Conservation (phyloP, 2,797 vertebrate species). For the Chrosomus eos region DNA sequence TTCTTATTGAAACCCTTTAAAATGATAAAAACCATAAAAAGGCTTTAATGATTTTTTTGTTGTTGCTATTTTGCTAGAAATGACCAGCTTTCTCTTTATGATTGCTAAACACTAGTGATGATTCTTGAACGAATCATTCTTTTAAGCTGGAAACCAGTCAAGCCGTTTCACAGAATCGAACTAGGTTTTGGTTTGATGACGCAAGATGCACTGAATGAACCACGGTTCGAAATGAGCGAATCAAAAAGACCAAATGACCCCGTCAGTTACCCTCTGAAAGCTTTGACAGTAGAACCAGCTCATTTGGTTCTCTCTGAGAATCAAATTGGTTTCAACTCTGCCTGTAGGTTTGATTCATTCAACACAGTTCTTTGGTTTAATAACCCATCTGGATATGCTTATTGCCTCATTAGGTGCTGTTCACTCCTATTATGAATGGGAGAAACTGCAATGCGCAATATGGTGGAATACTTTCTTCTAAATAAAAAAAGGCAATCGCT, state of each 20-base stretch:
- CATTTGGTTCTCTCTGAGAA: neutral
- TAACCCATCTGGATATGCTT: no score
- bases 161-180: neutral
- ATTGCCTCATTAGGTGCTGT: no score
- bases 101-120: neutral
- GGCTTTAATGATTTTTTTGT: neutral
- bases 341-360: neutral
- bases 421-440: no score
- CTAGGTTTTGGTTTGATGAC: neutral
- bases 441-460: no score
- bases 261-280: neutral
- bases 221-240: neutral
- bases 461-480: no score
- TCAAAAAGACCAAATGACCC: neutral
- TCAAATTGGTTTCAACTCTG: neutral
- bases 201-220: neutral
- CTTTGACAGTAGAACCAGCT: neutral
- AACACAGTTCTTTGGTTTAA: no score
- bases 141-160: neutral
- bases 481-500: no score
- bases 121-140: neutral
- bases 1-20: neutral
- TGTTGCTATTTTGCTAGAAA: neutral
- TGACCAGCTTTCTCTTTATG: neutral
- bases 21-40: neutral